Conservation (phyloP, 2,113 vertebrate species). For the Potamarius usumacintae region DNA sequence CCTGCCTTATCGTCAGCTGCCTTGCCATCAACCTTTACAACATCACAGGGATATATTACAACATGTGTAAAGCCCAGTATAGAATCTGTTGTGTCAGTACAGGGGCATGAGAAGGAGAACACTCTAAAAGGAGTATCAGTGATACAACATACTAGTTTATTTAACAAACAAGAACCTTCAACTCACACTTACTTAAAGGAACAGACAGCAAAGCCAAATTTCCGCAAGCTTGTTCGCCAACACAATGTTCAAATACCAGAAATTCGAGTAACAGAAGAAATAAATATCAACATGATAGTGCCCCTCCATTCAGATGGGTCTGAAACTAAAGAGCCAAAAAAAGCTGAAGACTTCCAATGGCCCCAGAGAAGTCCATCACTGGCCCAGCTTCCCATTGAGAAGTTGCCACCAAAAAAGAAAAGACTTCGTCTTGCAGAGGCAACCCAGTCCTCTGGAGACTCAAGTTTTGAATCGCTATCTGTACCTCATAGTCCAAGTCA, state of each 20-base stretch:
- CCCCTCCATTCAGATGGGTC: slow-evolving; percentile 49
- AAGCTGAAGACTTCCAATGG: slow-evolving; percentile 90
- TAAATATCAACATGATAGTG: slow-evolving; percentile 75
- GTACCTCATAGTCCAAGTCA: slow-evolving; percentile 86
- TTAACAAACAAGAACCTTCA: slow-evolving; percentile 84
- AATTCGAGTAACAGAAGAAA: slow-evolving; percentile 89
- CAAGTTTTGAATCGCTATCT: slow-evolving; percentile 87
- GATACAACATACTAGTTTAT: slow-evolving; percentile 95
- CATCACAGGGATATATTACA: slow-evolving; percentile 61
- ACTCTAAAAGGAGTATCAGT: slow-evolving; percentile 90
- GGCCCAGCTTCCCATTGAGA: slow-evolving; percentile 92
- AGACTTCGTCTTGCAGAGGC: slow-evolving; percentile 87
- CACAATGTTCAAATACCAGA: slow-evolving; percentile 90
- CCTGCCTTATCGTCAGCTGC: slow-evolving; percentile 62
- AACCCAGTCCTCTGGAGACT: slow-evolving; percentile 90
- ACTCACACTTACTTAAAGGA: slow-evolving; percentile 58
- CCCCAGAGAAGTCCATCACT: slow-evolving; percentile 91
- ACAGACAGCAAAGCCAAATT: slow-evolving; percentile 61
- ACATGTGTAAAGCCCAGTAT: slow-evolving; percentile 47
- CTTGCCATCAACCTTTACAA: slow-evolving; percentile 64
- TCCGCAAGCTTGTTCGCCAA: slow-evolving; percentile 83
- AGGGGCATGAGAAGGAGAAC: slow-evolving; percentile 67
- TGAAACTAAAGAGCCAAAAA: slow-evolving; percentile 77
- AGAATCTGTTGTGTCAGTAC: slow-evolving; percentile 25
- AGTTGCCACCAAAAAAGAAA: slow-evolving; percentile 96